A percentile compares a stretch with the other conserved stretches of the same genome.
phyloP scores from a whole-genome alignment of 2,113 vertebrate genomes.

The Aspiorhynchus laticeps region DNA sequence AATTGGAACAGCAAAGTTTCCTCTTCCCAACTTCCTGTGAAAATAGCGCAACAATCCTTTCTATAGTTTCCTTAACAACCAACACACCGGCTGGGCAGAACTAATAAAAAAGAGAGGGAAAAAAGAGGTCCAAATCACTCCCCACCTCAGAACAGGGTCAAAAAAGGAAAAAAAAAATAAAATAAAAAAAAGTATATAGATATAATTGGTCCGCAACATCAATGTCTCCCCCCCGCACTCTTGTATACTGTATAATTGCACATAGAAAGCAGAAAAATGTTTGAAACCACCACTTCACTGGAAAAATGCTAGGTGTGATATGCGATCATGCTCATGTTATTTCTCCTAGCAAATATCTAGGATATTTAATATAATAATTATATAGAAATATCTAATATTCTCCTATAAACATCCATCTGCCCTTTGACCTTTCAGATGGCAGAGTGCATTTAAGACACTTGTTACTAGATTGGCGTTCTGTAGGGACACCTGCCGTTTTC shows the following conservation, averaged over 20 bases:
- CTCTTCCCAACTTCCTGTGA: conserved; percentile 65
- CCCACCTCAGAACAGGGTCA: conserved; percentile 15
- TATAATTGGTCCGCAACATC: conserved; percentile 72
- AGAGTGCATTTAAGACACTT: neutral
- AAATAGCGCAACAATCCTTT: conserved; percentile 37
- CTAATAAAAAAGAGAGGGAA: neutral
- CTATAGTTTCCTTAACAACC: neutral
- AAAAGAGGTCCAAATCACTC: conserved; percentile 44
- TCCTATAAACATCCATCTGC: neutral
- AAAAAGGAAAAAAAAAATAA: conserved; percentile 47
- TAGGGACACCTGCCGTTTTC: neutral
- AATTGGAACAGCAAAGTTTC: conserved; percentile 76
- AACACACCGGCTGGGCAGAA: conserved; percentile 1
- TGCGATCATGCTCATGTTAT: neutral
- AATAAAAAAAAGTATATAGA: conserved; percentile 11
- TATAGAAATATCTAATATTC: no score
- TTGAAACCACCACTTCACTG: neutral
- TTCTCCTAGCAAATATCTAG: conserved; percentile 15
- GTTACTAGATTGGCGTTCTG: neutral
- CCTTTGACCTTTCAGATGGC: neutral
- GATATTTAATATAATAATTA: no score
- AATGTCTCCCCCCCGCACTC: conserved; percentile 58
- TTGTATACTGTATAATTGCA: conserved; percentile 57
- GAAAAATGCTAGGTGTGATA: neutral
- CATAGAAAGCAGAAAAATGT: conserved; percentile 61